A percentile compares a stretch with the other conserved stretches of the same genome.
These are phyloP conservation scores for Drosophila mauritiana DNA, from an alignment of 1,140 invertebrate genomes.

Conservation along the genomic window DNA sequence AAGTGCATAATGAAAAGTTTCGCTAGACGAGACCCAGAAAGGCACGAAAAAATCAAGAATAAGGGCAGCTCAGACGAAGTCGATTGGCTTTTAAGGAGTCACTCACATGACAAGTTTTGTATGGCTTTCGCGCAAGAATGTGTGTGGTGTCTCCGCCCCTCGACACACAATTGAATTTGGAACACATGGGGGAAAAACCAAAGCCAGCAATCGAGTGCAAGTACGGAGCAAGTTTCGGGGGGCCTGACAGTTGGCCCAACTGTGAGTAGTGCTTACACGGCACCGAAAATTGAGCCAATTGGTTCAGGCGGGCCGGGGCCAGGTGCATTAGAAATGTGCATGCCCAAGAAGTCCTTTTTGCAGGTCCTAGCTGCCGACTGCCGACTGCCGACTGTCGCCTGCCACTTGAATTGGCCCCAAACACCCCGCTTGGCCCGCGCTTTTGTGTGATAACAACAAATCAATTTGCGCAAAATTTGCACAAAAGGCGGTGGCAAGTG, in stretches of 20 bases:
- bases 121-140: constrained; percentile 60
- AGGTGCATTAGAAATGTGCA: constrained; percentile 81
- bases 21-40: constrained; percentile 34
- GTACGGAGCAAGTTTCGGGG: constrained; percentile 5
- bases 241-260: constrained; percentile 74
- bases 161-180: constrained; percentile 75
- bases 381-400: constrained; percentile 2
- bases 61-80: constrained; percentile 52
- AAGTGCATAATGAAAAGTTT: constrained; percentile 67
- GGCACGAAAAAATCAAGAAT: constrained; percentile 35
- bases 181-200: constrained; percentile 44
- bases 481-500: constrained; percentile 34
- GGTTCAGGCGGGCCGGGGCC: constrained; percentile 43
- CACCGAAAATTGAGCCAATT: constrained; percentile 77
- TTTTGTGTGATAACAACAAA: constrained; percentile 77
- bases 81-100: constrained; percentile 80
- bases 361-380: background rate
- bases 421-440: constrained; percentile 4
- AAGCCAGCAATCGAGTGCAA: constrained; percentile 60
- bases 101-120: constrained; percentile 68
- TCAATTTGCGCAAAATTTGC: constrained; percentile 83
- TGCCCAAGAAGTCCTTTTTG: constrained; percentile 39
- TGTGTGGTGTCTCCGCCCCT: constrained; percentile 25
- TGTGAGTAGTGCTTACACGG: constrained; percentile 72
- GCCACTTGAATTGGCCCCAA: constrained; percentile 45